Evolutionary conservation across 2,113 vertebrate species (phyloP).

Genomic region (Pygoscelis antarcticus): DNA sequence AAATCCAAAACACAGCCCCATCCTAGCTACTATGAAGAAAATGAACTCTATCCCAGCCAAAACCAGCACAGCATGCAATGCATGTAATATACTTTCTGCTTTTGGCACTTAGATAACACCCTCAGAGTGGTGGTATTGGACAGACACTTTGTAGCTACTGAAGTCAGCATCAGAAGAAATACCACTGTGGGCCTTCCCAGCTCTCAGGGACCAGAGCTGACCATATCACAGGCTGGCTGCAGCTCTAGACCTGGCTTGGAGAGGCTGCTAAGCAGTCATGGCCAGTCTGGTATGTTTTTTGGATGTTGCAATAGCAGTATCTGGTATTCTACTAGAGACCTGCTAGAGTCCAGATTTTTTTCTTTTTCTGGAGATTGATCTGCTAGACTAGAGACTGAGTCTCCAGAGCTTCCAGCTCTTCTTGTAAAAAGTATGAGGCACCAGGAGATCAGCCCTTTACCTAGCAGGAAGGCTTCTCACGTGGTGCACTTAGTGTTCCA

Average conservation of each 20-base stretch:
- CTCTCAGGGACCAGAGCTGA: neutral
- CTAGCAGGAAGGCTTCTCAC: neutral
- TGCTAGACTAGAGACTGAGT: neutral
- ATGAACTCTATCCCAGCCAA: too few relatives aligned
- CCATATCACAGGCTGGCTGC: neutral
- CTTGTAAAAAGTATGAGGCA: neutral
- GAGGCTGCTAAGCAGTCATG: neutral
- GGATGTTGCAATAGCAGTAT: neutral
- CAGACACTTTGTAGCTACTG: neutral
- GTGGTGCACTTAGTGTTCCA: neutral
- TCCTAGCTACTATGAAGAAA: too few relatives aligned
- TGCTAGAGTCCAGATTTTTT: neutral
- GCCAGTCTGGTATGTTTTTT: fast-evolving
- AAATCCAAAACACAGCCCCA: too few relatives aligned
- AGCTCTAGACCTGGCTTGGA: neutral
- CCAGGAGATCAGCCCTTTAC: neutral
- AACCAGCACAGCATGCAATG: neutral
- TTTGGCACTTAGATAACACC: neutral
- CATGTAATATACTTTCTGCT: neutral
- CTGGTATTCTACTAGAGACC: neutral
- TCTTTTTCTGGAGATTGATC: neutral
- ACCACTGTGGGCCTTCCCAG: neutral
- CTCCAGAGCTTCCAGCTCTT: neutral
- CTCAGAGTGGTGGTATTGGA: neutral
- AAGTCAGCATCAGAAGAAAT: neutral